These are phyloP conservation scores for Nebria ingens DNA, from an alignment of 1,140 invertebrate genomes.

Conservation along the genomic window DNA sequence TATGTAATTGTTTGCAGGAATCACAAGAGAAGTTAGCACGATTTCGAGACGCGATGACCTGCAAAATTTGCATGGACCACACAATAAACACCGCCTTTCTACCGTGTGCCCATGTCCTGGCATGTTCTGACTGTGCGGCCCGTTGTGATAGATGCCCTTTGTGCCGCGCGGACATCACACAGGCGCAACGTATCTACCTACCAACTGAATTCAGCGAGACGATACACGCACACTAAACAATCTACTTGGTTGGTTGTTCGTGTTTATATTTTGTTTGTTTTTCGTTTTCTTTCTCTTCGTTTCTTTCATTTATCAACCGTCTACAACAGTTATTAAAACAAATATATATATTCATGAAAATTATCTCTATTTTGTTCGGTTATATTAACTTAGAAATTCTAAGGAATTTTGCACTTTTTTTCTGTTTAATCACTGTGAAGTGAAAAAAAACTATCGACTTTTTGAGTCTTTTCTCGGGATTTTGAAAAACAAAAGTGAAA, in stretches of 20 bases:
- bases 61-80: constrained; percentile 74
- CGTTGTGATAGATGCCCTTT: constrained; percentile 66
- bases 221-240: constrained; percentile 27
- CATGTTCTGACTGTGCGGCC: constrained; percentile 58
- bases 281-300: too few species aligned
- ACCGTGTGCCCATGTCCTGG: constrained; percentile 72
- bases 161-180: constrained; percentile 61
- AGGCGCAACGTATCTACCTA: constrained; percentile 60
- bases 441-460: too few species aligned
- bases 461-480: constrained; percentile 5
- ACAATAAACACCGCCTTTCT: constrained; percentile 70
- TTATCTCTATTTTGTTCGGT: too few species aligned
- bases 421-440: too few species aligned
- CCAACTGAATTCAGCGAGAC: constrained; percentile 43
- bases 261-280: too few species aligned
- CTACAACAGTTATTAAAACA: too few species aligned
- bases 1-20: constrained; percentile 41
- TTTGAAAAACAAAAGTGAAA: constrained; percentile 4
- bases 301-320: too few species aligned
- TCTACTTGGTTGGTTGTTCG: too few species aligned
- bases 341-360: too few species aligned
- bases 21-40: constrained; percentile 44
- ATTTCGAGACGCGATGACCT: constrained; percentile 61
- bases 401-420: too few species aligned
- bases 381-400: too few species aligned